phyloP scores from a whole-genome alignment of 2,888 invertebrate species.

The Caenorhabditis zanzibari region DNA sequence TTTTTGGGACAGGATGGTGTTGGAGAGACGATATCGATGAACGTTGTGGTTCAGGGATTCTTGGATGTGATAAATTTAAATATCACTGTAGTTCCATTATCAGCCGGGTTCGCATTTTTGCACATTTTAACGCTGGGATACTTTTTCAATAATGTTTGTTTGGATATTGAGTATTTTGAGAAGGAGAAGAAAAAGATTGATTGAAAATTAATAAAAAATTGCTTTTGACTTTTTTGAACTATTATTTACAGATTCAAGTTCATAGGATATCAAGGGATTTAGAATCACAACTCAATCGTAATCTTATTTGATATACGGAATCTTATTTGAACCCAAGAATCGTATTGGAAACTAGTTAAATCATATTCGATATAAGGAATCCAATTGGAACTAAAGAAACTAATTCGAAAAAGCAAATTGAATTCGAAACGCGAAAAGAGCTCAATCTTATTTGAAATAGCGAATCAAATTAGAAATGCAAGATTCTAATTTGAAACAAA shows the following conservation, averaged over 20 bases:
- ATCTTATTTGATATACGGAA: too few species aligned
- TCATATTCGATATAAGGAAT: too few species aligned
- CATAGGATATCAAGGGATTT: background rate
- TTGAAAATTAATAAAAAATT: constrained; percentile 1
- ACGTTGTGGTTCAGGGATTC: constrained; percentile 77
- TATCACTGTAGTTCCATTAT: constrained; percentile 54
- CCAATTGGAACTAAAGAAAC: too few species aligned
- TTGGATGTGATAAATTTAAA: constrained; percentile 59
- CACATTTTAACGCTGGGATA: constrained; percentile 81
- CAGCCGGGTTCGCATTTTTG: constrained; percentile 77
- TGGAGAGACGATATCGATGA: constrained; percentile 76
- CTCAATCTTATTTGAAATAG: too few species aligned
- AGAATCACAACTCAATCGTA: too few species aligned
- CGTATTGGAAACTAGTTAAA: too few species aligned
- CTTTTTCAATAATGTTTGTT: constrained; percentile 80
- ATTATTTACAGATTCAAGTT: too few species aligned
- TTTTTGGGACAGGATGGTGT: constrained; percentile 78
- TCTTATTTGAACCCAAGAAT: too few species aligned
- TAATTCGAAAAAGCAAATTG: too few species aligned
- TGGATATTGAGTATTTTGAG: constrained; percentile 70
- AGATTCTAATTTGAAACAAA: too few species aligned
- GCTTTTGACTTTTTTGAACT: background rate
- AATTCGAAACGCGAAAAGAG: too few species aligned
- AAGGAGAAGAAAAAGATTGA: constrained; percentile 15
- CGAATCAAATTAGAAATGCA: too few species aligned